phyloP scores from a whole-genome alignment of 2,113 vertebrate species.

The Nesoenas mayeri region DNA sequence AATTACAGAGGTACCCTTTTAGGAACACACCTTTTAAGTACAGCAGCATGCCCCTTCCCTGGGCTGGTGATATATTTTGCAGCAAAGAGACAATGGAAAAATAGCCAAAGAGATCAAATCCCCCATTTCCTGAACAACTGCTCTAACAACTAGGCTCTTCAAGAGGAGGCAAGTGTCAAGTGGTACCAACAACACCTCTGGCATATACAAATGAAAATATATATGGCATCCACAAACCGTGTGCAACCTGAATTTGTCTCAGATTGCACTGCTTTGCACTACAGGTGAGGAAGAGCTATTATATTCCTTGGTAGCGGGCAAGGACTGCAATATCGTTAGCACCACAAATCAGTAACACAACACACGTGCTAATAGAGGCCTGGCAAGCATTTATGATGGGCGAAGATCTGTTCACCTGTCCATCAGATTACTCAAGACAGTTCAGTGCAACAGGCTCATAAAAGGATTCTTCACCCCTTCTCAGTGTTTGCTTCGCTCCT shows the following conservation, averaged over 20 bases:
- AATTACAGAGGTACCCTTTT: not conserved
- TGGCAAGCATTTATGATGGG: not conserved
- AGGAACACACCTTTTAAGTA: not conserved
- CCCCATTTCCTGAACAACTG: not conserved
- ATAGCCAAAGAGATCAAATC: not conserved
- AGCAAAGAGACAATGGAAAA: not conserved
- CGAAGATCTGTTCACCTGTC: not conserved
- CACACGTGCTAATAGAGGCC: not conserved
- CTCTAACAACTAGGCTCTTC: not conserved
- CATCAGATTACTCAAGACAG: not conserved
- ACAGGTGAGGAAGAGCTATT: not conserved
- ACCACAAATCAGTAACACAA: not conserved
- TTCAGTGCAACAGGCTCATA: not conserved
- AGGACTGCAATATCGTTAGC: not conserved
- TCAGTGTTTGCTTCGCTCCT: not conserved
- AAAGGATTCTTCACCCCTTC: not conserved
- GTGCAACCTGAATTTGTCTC: not conserved
- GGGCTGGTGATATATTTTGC: not conserved
- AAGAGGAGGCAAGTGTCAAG: not conserved
- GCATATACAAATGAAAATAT: not conserved
- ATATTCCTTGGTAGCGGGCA: not conserved
- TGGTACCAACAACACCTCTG: not conserved
- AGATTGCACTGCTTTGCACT: rapidly evolving
- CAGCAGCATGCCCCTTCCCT: not conserved
- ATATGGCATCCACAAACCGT: not conserved